Percentiles rank a stretch among this genome's conserved stretches.
These are phyloP conservation scores for Pachypsylla venusta DNA, from an alignment of 1,140 invertebrate species.

Conservation along the genomic window DNA sequence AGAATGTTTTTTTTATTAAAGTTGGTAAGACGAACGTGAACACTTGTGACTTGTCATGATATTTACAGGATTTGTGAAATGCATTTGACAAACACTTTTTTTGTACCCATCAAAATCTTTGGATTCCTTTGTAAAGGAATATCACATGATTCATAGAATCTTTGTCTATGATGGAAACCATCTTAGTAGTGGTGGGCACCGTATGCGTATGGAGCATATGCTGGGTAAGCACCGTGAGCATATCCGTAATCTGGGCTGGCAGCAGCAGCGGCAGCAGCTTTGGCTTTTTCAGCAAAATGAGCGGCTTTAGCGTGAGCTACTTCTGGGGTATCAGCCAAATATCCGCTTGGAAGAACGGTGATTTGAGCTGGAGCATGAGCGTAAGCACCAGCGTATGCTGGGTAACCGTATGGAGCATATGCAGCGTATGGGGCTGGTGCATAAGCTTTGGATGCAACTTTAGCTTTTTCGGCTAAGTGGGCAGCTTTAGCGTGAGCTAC, in stretches of 20 bases:
- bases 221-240: not conserved
- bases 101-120: constrained; percentile 5
- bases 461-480: constrained; percentile 14
- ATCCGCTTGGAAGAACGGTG: constrained; percentile 28
- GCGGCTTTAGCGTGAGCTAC: constrained; percentile 25
- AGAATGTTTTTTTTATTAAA: no score
- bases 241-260: constrained; percentile 1
- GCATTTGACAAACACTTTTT: no score
- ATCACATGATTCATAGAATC: no score
- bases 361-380: constrained; percentile 2
- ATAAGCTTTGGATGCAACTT: constrained; percentile 10
- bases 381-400: constrained; percentile 12
- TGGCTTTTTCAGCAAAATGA: constrained; percentile 19
- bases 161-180: no score
- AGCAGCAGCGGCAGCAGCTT: constrained; percentile 17
- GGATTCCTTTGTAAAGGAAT: not conserved
- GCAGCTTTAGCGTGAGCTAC: constrained; percentile 22
- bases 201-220: constrained; percentile 2
- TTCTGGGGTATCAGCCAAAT: constrained; percentile 29
- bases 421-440: constrained; percentile 10
- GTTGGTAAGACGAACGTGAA: no score
- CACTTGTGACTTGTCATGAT: no score
- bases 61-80: no score
- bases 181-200: constrained; percentile 12
- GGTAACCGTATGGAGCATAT: not conserved